Base-by-base conservation (phyloP, 53 echinoderm and acorn worm genomes). In the Astropecten irregularis region DNA sequence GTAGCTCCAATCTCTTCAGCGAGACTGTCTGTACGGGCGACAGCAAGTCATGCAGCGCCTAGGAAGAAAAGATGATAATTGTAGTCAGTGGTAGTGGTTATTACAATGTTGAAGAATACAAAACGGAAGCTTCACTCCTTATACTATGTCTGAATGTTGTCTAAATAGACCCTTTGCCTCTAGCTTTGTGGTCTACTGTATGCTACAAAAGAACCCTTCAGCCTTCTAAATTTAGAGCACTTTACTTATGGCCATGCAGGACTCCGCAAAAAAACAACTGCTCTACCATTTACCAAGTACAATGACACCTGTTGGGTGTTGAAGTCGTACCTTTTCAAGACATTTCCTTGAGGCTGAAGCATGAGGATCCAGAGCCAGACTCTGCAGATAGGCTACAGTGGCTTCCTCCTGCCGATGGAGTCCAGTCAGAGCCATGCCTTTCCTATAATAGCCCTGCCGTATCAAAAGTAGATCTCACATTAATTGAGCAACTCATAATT, bases 241-340 rank as follows among this genome's bases (percentile, higher is more conserved):
- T n/a, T n/a, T n/a, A n/a, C n/a, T n/a, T n/a, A n/a, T n/a, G n/a
- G n/a, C n/a, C n/a, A n/a, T n/a, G n/a, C n/a, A n/a, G n/a, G n/a
- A n/a, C n/a, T n/a, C n/a, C n/a, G n/a, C n/a, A n/a, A n/a, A n/a
- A n/a, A n/a, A n/a, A n/a, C n/a, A n/a, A n/a, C n/a, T n/a, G n/a
- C n/a, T n/a, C n/a, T n/a, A n/a, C n/a, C n/a, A n/a, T n/a, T n/a
- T n/a, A n/a, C n/a, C n/a, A n/a, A n/a, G n/a, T n/a, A n/a, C n/a
- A n/a, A n/a, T n/a, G n/a, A n/a, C n/a, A n/a, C n/a, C n/a, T n/a
- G n/a, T n/a, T n/a, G n/a, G n/a, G n/a, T n/a, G n/a, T n/a, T n/a
- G n/a, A n/a, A n/a, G n/a, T n/a, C n/a, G n/a, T n/a, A 97, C 97
- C 97, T 97, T 88, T 50, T 92, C 90, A 1, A 97, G 89, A 19